Conservation (phyloP, 2,888 invertebrate species). For the Girardia tigrina region DNA sequence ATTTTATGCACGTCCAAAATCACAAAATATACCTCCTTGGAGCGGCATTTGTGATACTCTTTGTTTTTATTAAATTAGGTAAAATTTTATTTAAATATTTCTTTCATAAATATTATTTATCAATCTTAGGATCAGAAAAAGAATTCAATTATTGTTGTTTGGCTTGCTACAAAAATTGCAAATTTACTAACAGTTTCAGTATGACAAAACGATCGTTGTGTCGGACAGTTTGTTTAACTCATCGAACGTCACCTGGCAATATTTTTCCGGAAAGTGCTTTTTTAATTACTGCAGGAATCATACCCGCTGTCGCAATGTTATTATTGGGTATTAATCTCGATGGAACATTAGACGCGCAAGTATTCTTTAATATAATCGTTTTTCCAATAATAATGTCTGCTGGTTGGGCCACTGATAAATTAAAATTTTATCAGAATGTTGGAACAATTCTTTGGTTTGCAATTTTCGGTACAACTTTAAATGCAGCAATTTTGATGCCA, state of each 20-base stretch:
- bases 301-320: neutral
- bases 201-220: neutral
- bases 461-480: neutral
- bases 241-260: neutral
- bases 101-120: neutral
- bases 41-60: constrained; percentile 5
- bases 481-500: constrained; percentile 23
- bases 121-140: neutral
- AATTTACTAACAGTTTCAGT: neutral
- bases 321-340: neutral
- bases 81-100: neutral
- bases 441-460: constrained; percentile 26
- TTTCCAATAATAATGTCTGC: constrained; percentile 12
- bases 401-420: constrained; percentile 8
- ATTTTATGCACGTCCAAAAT: neutral
- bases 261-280: constrained; percentile 5
- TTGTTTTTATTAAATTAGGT: constrained; percentile 17
- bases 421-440: constrained; percentile 19
- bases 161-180: constrained; percentile 1
- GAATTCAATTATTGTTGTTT: constrained; percentile 14
- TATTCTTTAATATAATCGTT: constrained; percentile 21
- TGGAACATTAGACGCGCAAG: neutral
- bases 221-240: neutral
- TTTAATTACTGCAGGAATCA: neutral
- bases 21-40: neutral